phyloP scores from a whole-genome alignment of 2,113 vertebrate species.

The Climacteris rufus region DNA sequence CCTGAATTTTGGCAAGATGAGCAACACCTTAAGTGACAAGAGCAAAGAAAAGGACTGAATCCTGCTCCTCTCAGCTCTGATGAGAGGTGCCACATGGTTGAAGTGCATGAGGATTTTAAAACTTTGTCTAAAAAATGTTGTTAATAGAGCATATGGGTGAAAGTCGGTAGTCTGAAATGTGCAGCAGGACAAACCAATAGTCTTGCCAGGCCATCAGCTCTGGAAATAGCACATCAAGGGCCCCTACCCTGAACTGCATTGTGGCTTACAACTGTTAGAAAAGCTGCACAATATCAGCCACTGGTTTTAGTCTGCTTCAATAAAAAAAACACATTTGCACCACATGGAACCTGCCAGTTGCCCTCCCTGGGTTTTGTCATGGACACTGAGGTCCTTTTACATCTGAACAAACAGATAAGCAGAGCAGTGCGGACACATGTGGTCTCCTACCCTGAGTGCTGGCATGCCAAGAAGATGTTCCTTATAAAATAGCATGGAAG shows the following conservation, averaged over 20 bases:
- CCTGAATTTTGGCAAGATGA: background rate
- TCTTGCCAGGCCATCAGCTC: background rate
- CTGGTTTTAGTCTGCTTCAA: slow-evolving; percentile 14
- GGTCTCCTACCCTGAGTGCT: background rate
- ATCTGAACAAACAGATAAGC: background rate
- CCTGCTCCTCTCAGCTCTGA: background rate
- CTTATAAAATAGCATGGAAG: background rate
- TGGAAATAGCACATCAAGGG: slow-evolving; percentile 5
- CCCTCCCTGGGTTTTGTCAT: slow-evolving; percentile 36
- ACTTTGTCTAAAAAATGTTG: background rate
- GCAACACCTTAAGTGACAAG: background rate
- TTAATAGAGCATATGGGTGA: background rate
- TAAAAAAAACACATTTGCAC: slow-evolving; percentile 25
- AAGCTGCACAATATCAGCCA: background rate
- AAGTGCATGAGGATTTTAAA: background rate
- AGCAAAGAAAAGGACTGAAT: background rate
- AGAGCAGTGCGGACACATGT: background rate
- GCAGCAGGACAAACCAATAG: background rate
- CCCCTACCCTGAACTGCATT: background rate
- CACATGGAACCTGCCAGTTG: slow-evolving; percentile 45
- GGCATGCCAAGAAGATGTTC: background rate
- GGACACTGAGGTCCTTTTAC: background rate
- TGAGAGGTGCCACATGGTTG: background rate
- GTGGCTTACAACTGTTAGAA: background rate
- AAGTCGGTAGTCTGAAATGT: background rate